These are phyloP conservation scores for Vulpes vulpes DNA, from an alignment of 2,113 vertebrate species.

Conservation along the genomic window DNA sequence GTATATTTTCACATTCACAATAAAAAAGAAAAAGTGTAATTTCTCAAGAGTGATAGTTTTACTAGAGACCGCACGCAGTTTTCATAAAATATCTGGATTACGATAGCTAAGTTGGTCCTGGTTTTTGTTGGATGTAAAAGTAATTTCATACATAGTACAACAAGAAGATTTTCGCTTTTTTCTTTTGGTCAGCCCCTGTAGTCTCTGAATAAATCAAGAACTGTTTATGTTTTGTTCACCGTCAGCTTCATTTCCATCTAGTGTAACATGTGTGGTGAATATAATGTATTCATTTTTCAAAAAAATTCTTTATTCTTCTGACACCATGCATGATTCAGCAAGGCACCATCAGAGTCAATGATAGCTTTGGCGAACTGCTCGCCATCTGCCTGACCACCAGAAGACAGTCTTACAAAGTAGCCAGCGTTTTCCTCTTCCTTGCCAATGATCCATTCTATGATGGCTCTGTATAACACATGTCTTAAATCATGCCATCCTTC, in stretches of 20 bases:
- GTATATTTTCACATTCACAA: slow-evolving; percentile 41
- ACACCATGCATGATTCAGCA: slow-evolving; percentile 69
- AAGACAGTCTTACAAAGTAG: slow-evolving; percentile 41
- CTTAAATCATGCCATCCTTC: neutral
- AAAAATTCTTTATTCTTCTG: slow-evolving; percentile 72
- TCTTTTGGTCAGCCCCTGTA: slow-evolving; percentile 41
- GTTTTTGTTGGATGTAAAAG: slow-evolving; percentile 52
- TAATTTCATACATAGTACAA: neutral
- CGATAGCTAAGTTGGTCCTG: slow-evolving; percentile 14
- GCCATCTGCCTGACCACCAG: neutral
- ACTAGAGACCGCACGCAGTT: neutral
- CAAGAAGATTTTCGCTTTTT: slow-evolving; percentile 65
- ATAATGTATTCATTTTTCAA: slow-evolving; percentile 78
- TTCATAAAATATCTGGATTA: slow-evolving; percentile 73
- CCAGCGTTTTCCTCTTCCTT: neutral
- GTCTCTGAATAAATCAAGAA: slow-evolving; percentile 76
- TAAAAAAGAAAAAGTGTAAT: slow-evolving; percentile 59
- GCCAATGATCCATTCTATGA: neutral
- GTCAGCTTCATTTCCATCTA: slow-evolving; percentile 74
- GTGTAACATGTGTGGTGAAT: slow-evolving; percentile 72
- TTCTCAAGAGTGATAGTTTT: slow-evolving; percentile 48
- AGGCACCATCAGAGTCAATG: slow-evolving; percentile 38
- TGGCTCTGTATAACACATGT: neutral
- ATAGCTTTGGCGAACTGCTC: slow-evolving; percentile 59
- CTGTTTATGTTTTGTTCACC: slow-evolving; percentile 75